Evolutionary conservation across 2,888 invertebrate species (phyloP), one percentile per base, ranked within the genome.

Genomic region (Cheilosia impressa): DNA sequence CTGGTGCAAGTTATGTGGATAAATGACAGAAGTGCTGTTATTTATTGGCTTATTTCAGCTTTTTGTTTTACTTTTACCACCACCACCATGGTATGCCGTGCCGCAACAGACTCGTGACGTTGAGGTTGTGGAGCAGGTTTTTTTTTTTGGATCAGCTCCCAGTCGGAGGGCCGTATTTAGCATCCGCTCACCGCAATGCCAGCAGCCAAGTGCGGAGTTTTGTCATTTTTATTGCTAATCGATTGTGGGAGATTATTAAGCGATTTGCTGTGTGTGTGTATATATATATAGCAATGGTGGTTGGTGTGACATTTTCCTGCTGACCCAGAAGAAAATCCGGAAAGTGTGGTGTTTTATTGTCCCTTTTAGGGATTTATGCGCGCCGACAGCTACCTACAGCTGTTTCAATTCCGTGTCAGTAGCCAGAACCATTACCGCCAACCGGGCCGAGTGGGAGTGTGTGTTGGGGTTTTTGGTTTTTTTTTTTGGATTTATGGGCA

Each of bases 1-100:
- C 90, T 90, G 90, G 90, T 90, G 90, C 90, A 90, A 90, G 91
- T 90, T 90, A 91, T 90, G 91, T 90, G 90, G 90, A 90, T 90
- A 91, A 90, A 91, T 92, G 88, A 91, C 91, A 91, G 91, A 92
- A 92, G 91, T 91, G 89, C 90, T 90, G 90, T 91, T 91, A 91
- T 91, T 91, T 91, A 92, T 91, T 82, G 87, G 72, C 82, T 77
- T 60, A 62, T 71, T 77, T 62, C 52, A 17, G 15, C 38, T 76
- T 69, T 76, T 66, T 76, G 34, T 76, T 79, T 69, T 84, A 73
- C 73, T 84, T 76, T 57, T 55, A 66, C 62, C 58, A 63, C 52
- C 60, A 9, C 31, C 27, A 27, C 27, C 27, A 6, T 27, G 27
- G 17, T 19, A 15, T 4, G 10, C 9, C 17, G 9, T 19, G 15